These are phyloP conservation scores for Pseudorectes ferrugineus DNA, from an alignment of 2,113 vertebrate genomes.

Conservation along the genomic window DNA sequence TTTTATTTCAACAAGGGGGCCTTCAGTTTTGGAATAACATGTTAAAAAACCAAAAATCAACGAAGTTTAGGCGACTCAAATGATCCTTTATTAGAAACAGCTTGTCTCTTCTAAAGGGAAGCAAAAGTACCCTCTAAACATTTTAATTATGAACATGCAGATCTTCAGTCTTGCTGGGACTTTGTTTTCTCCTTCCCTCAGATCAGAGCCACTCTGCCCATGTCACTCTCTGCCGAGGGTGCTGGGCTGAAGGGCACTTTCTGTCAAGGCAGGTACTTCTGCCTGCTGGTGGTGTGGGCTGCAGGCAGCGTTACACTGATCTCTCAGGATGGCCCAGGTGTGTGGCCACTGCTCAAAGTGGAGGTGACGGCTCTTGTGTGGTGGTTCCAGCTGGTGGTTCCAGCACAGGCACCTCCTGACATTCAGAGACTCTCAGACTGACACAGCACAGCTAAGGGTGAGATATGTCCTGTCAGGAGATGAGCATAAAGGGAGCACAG, in stretches of 20 bases:
- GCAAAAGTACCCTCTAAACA: background rate
- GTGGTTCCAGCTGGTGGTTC: constrained; percentile 17
- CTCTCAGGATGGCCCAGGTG: background rate
- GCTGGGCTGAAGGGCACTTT: background rate
- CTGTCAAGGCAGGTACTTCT: background rate
- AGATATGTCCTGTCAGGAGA: background rate
- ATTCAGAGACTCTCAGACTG: constrained; percentile 35
- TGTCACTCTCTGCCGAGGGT: background rate
- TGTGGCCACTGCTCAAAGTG: background rate
- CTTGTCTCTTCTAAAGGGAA: background rate
- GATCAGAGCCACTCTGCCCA: background rate
- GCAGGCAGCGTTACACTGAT: background rate
- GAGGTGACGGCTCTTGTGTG: constrained; percentile 8
- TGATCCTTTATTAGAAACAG: constrained; percentile 40
- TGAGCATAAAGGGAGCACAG: background rate
- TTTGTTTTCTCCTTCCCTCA: background rate
- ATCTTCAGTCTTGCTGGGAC: background rate
- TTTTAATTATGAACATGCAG: constrained; percentile 32
- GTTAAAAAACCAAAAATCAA: background rate
- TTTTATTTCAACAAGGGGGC: background rate
- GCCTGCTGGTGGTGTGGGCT: background rate
- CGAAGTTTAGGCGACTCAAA: background rate
- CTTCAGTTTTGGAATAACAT: constrained; percentile 17
- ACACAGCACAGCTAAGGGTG: constrained; percentile 36
- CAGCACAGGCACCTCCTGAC: background rate